phyloP scores from a whole-genome alignment of 64 coral and sea anemone genomes.

The Actinia equina region DNA sequence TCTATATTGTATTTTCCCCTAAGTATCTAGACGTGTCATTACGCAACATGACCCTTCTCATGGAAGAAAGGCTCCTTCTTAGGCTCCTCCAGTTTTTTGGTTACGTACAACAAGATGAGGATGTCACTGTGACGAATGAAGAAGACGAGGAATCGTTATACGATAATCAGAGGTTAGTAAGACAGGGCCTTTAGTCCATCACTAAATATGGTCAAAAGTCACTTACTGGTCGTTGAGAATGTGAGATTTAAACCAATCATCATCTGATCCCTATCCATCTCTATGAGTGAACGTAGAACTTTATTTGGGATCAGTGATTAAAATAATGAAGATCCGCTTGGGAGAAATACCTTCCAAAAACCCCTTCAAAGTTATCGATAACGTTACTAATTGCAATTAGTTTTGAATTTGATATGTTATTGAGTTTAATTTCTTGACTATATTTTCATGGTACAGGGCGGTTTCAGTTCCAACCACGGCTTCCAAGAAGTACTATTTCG shows the following conservation, averaged over 20 bases:
- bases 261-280: too few species aligned
- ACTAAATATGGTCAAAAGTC: too few species aligned
- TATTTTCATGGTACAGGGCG: not conserved
- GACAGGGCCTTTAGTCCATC: not conserved
- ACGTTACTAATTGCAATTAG: too few species aligned
- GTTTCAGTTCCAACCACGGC: slow-evolving; percentile 47
- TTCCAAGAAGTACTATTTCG: slow-evolving; percentile 90
- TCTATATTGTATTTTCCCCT: not conserved
- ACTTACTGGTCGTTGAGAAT: too few species aligned
- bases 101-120: slow-evolving; percentile 96
- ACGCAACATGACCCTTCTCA: slow-evolving; percentile 92
- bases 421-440: too few species aligned
- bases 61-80: slow-evolving; percentile 80
- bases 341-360: too few species aligned
- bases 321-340: too few species aligned
- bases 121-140: slow-evolving; percentile 57
- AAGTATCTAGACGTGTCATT: slow-evolving; percentile 78
- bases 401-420: too few species aligned
- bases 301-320: too few species aligned
- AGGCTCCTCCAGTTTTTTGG: slow-evolving; percentile 95
- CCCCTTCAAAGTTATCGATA: too few species aligned
- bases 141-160: slow-evolving; percentile 81
- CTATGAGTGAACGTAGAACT: too few species aligned
- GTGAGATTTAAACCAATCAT: too few species aligned
- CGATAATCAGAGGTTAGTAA: slow-evolving; percentile 71